Base-by-base conservation (phyloP, 2,888 invertebrate genomes). In the Drosophila histrio region DNA sequence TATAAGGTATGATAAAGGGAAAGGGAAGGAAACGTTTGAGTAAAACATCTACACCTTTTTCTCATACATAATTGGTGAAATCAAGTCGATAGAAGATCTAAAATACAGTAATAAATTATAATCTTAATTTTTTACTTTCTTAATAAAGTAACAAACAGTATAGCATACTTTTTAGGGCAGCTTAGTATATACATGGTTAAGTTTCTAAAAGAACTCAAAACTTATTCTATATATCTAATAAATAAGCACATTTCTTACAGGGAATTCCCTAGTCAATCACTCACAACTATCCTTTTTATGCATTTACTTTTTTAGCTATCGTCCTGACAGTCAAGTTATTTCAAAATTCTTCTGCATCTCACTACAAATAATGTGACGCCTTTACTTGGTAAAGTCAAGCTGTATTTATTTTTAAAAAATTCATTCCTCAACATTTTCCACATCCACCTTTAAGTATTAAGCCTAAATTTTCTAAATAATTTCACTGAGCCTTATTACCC, bases 401-500 rank as follows among this genome's bases (percentile, higher is more conserved):
- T 30, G 39, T 19, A 39, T 22, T 54, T 28, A 26, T 38, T 17
- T 21, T 21, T 26, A 28, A 39, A 52, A 60, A 56, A n/a, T n/a
- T n/a, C n/a, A n/a, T 49, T 44, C 22, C 13, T 22, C 13, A 50
- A 52, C 28, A 54, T 50, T 30, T 30, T 8, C 24, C 24, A 19
- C n/a, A 19, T 7, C 3, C 8, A 41, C 28, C 34, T 57, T 61
- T 2, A 61, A 38, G 22, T 28, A 5, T 8, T 44, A 17, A 41
- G 77, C 59, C 44, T 8, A 49, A 58, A 69, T 64, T 78, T 74
- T 72, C 56, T 69, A 79, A 77, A 71, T 79, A 83, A 83, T 75
- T 79, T 77, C 69, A 66, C 77, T 39, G 67, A 59, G 64, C 62
- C 76, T 75, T 69, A 78, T 81, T 79, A 74, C 73, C 36, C 50